phyloP scores from a whole-genome alignment of 2,888 invertebrate species.

The Eucriotettix oculatus region DNA sequence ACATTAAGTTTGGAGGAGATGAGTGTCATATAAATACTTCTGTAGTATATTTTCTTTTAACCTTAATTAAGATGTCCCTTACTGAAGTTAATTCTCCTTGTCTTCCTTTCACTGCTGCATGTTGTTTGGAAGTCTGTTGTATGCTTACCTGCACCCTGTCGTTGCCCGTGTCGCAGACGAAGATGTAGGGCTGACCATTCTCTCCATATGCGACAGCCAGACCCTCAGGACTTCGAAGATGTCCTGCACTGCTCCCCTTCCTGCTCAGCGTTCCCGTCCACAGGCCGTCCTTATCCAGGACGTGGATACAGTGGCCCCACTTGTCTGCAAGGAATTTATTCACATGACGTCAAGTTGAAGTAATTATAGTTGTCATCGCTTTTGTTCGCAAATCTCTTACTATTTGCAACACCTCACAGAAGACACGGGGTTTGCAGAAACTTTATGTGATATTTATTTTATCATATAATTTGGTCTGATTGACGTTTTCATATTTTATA shows the following conservation, averaged over 20 bases:
- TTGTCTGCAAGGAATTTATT: conserved; percentile 31
- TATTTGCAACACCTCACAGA: not conserved
- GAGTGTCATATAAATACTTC: too few relatives aligned
- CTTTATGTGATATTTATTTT: too few relatives aligned
- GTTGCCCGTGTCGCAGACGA: conserved; percentile 48
- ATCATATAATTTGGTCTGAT: too few relatives aligned
- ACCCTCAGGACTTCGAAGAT: conserved; percentile 57
- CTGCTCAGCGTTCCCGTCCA: conserved; percentile 40
- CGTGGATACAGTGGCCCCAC: conserved; percentile 52
- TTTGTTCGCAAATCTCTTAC: not conserved
- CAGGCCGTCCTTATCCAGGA: conserved; percentile 45
- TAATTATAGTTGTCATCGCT: not conserved
- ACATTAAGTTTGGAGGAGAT: too few relatives aligned
- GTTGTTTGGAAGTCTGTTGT: accelerated
- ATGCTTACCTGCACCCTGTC: conserved; percentile 36
- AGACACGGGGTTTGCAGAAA: not conserved
- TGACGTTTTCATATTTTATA: too few relatives aligned
- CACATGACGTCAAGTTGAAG: too few relatives aligned
- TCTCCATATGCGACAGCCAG: conserved; percentile 27
- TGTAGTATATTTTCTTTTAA: too few relatives aligned
- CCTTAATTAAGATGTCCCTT: too few relatives aligned
- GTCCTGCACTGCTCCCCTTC: conserved; percentile 44
- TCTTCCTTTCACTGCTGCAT: not conserved
- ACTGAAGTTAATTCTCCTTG: too few relatives aligned
- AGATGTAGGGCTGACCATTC: not conserved